A percentile compares a stretch with the other conserved stretches of the same genome.
phyloP scores from a whole-genome alignment of 2,888 invertebrate species.

The Tillus elongatus region DNA sequence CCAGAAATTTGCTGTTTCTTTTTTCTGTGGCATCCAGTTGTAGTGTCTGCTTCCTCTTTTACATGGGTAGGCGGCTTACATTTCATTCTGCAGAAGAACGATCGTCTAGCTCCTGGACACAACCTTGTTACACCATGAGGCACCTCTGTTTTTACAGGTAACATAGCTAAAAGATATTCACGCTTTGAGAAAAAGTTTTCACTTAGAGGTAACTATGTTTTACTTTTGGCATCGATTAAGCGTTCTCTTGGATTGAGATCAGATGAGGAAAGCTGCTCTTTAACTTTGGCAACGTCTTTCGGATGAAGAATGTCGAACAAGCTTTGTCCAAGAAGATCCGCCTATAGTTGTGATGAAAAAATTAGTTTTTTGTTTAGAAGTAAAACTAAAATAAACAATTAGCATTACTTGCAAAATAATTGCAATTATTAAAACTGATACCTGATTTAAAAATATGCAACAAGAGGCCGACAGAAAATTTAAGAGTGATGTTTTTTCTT shows the following conservation, averaged over 20 bases:
- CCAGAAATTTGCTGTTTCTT: too few relatives aligned
- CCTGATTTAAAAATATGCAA: too few relatives aligned
- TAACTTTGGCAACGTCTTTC: slow-evolving; percentile 89
- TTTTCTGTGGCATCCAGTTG: slow-evolving; percentile 53
- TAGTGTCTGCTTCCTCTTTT: slow-evolving; percentile 65
- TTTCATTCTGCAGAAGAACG: slow-evolving; percentile 92
- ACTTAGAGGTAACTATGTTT: slow-evolving; percentile 35
- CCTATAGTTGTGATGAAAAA: too few relatives aligned
- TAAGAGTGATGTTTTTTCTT: too few relatives aligned
- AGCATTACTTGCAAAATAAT: too few relatives aligned
- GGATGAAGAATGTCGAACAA: slow-evolving; percentile 92
- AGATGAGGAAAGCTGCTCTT: slow-evolving; percentile 86
- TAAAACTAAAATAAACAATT: too few relatives aligned
- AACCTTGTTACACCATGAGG: slow-evolving; percentile 65
- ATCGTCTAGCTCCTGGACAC: slow-evolving; percentile 81
- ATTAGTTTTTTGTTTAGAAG: too few relatives aligned
- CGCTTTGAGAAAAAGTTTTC: neutral
- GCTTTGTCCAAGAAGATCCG: slow-evolving; percentile 83
- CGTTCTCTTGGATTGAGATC: slow-evolving; percentile 82
- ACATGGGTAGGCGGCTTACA: slow-evolving; percentile 55
- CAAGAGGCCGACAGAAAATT: too few relatives aligned
- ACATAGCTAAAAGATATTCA: slow-evolving; percentile 61
- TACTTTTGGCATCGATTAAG: slow-evolving; percentile 88
- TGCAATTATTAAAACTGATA: too few relatives aligned
- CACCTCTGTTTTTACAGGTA: slow-evolving; percentile 80